Conservation (phyloP, 1,140 invertebrate genomes). For the Dinoponera quadriceps region DNA sequence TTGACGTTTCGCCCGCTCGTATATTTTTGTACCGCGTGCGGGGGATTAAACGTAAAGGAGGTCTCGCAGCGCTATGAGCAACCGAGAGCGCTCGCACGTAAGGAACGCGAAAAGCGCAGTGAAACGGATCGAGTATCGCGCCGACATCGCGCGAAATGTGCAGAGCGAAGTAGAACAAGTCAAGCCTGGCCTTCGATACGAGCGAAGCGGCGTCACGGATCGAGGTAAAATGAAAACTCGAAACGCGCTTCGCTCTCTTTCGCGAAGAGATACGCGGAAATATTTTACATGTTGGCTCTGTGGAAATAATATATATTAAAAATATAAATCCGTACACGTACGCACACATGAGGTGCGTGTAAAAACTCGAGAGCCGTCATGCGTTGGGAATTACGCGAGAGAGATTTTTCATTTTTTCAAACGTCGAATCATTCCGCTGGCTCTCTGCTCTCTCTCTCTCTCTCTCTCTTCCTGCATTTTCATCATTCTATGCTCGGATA, state of each 20-base stretch:
- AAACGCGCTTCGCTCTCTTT: background rate
- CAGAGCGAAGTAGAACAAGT: constrained; percentile 37
- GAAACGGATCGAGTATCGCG: constrained; percentile 42
- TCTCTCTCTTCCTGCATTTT: too few relatives aligned
- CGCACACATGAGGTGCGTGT: too few relatives aligned
- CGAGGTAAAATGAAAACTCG: background rate
- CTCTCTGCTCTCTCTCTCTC: too few relatives aligned
- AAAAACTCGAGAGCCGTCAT: too few relatives aligned
- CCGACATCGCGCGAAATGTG: constrained; percentile 23
- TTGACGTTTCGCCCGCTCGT: background rate
- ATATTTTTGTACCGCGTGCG: background rate
- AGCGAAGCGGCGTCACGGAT: background rate
- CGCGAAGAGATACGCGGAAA: background rate
- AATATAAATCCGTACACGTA: too few relatives aligned
- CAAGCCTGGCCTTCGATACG: background rate
- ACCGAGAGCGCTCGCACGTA: constrained; percentile 5
- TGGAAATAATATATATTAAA: constrained; percentile 2
- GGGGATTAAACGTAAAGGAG: constrained; percentile 29
- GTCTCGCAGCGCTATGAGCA: background rate
- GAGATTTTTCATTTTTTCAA: too few relatives aligned
- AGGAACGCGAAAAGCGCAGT: constrained; percentile 24
- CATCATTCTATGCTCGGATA: too few relatives aligned
- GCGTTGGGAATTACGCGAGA: too few relatives aligned
- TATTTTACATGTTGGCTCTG: background rate
- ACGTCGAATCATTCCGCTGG: too few relatives aligned